Evolutionary conservation across 2,797 vertebrate genomes (phyloP).

Genomic region (Poecilia wingei): DNA sequence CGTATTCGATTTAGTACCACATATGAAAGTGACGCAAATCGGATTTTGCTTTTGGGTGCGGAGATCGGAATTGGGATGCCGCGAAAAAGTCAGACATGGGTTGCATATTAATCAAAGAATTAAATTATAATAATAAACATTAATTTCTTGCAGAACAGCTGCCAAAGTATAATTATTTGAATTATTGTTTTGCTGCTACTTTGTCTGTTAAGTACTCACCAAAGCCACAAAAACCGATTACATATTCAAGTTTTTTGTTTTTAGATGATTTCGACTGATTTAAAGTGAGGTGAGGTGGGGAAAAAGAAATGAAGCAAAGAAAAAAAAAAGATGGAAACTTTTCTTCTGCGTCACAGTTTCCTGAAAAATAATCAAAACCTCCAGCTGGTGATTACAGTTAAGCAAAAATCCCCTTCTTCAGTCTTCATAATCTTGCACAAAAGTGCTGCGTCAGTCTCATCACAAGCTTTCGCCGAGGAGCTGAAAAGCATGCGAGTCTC

Average conservation of each 20-base stretch:
- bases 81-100: no score
- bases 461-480: constrained; percentile 53
- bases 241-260: background rate
- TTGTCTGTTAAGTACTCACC: background rate
- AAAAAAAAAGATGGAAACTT: constrained; percentile 19
- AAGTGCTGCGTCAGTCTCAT: constrained; percentile 65
- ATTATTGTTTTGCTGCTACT: background rate
- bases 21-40: no score
- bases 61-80: no score
- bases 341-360: constrained; percentile 3
- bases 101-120: background rate
- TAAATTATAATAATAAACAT: constrained; percentile 45
- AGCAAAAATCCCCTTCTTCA: constrained; percentile 44
- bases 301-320: constrained; percentile 28
- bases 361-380: constrained; percentile 41
- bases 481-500: constrained; percentile 58
- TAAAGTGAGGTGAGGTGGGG: constrained; percentile 7
- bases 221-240: background rate
- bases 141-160: constrained; percentile 11
- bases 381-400: constrained; percentile 50
- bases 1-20: no score
- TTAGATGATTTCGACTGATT: constrained; percentile 22
- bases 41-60: no score
- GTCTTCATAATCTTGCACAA: constrained; percentile 37
- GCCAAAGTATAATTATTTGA: constrained; percentile 25